Conservation (phyloP, 2,113 vertebrate genomes). For the Myrmecophaga tridactyla region DNA sequence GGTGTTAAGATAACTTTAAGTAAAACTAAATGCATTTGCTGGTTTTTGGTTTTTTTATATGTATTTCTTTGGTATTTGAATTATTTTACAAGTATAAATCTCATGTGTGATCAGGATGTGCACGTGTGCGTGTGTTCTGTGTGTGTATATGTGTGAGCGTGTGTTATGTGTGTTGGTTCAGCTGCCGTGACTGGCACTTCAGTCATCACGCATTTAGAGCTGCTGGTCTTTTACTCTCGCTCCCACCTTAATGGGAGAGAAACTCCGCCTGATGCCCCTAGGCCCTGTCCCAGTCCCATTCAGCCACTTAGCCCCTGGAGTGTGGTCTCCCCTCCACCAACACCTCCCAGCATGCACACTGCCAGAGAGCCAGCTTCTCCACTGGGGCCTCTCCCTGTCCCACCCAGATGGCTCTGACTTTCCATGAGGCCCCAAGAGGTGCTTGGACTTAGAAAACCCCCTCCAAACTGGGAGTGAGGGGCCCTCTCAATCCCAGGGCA, state of each 20-base stretch:
- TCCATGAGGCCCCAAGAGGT: too few relatives aligned
- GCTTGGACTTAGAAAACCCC: too few relatives aligned
- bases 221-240: neutral
- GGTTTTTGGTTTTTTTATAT: too few relatives aligned
- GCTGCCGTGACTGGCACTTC: neutral
- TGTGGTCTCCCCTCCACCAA: too few relatives aligned
- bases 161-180: neutral
- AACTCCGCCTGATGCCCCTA: too few relatives aligned
- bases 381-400: neutral
- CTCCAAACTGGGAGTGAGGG: neutral
- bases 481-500: neutral
- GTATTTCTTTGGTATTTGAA: neutral
- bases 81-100: neutral
- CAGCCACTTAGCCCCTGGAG: neutral
- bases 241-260: neutral
- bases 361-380: neutral
- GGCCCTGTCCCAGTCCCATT: neutral
- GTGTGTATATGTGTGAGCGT: too few relatives aligned
- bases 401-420: neutral
- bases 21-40: neutral
- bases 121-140: neutral
- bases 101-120: neutral
- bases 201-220: neutral
- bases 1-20: too few relatives aligned
- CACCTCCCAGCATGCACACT: fast-evolving